These are phyloP conservation scores for Glaucidium brasilianum DNA, from an alignment of 2,113 vertebrate genomes.

Conservation along the genomic window DNA sequence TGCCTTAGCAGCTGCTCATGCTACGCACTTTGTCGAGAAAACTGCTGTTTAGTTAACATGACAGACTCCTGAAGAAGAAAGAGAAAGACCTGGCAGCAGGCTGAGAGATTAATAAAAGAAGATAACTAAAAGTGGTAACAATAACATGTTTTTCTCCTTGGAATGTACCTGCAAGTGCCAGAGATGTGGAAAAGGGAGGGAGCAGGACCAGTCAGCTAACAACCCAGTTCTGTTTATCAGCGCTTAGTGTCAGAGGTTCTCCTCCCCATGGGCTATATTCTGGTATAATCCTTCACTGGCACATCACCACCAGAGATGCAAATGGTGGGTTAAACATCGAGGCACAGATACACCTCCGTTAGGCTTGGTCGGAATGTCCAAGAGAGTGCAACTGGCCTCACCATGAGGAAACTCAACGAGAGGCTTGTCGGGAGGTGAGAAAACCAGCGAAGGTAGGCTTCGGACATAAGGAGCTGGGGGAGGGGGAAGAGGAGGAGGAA, in stretches of 20 bases:
- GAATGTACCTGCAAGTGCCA: neutral
- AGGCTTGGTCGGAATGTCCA: neutral
- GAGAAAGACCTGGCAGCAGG: neutral
- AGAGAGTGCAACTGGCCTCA: neutral
- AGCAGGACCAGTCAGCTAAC: neutral
- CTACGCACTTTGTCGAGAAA: neutral
- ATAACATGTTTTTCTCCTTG: neutral
- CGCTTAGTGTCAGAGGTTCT: neutral
- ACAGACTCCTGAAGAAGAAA: neutral
- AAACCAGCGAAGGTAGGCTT: neutral
- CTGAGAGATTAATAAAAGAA: neutral
- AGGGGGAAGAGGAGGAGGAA: neutral
- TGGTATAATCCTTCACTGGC: fast-evolving
- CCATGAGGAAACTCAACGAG: neutral
- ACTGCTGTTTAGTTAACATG: neutral
- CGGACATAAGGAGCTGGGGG: neutral
- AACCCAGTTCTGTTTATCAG: neutral
- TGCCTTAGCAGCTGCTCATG: neutral
- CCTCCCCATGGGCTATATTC: neutral
- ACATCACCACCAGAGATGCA: neutral
- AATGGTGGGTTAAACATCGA: neutral
- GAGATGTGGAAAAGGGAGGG: neutral
- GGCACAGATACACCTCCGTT: neutral
- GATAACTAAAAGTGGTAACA: neutral
- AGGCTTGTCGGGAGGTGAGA: neutral